These are phyloP conservation scores for Haplochromis vanheusdeni DNA, from an alignment of 2,113 vertebrate species.

Conservation along the genomic window DNA sequence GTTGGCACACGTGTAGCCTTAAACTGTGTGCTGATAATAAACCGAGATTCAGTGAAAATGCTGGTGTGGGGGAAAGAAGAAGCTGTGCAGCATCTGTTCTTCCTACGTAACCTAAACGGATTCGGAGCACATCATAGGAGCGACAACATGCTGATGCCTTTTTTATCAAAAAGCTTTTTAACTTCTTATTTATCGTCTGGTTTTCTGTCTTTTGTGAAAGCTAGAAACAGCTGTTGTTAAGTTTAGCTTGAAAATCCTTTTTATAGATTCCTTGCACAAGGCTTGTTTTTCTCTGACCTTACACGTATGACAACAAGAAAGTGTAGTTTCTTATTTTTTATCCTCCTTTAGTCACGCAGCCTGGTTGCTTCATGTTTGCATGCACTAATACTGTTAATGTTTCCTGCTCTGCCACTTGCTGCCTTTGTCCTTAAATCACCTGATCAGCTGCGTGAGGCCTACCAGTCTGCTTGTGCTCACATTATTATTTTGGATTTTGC, in stretches of 20 bases:
- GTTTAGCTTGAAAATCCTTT: background rate
- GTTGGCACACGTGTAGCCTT: rapidly evolving
- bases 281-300: background rate
- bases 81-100: background rate
- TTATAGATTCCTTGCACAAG: background rate
- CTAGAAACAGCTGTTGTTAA: background rate
- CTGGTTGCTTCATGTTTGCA: background rate
- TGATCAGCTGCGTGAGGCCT: background rate
- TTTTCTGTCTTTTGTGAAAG: background rate
- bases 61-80: background rate
- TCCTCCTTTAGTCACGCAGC: background rate
- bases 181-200: background rate
- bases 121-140: background rate
- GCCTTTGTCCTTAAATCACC: background rate
- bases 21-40: background rate
- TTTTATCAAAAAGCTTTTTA: background rate
- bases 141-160: background rate
- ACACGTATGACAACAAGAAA: background rate
- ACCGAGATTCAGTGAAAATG: background rate
- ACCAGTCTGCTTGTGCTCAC: background rate
- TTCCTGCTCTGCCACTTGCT: background rate
- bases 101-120: background rate
- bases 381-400: background rate
- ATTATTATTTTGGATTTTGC: background rate
- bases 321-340: background rate